Base-by-base conservation (phyloP, 2,888 invertebrate species). In the Cheilosia impressa region DNA sequence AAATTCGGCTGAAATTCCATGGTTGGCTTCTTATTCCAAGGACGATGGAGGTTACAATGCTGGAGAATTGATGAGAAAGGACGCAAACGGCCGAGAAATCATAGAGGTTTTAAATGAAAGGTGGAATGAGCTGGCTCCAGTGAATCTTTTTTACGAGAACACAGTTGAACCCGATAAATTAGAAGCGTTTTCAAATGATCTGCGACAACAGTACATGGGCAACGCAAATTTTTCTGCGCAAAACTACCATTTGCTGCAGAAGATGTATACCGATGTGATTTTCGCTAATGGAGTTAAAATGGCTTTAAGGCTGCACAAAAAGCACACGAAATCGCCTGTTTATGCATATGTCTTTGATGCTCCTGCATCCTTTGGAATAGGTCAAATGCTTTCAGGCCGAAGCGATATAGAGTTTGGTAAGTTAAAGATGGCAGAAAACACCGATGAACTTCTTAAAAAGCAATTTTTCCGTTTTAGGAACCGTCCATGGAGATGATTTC, bases 31-130 rank as follows among this genome's bases (percentile, higher is more conserved):
- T 2, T 93, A 95, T 62, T 94, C 95, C 0, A 93, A 94, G 24
- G 94, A 96, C 65, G 97, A 97, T 91, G 96, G 96, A 72, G 92
- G 96, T 22, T 96, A 95, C 88, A 96, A 96, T 34, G 95, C 94
- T 50, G 83, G 31, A 31, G 31, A 31, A 31, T 31, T 31, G 31
- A 31, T 31, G 31, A 31, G 2, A 9, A 31, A 31, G 2, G 31
- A 31, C 31, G 7, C 31, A 31, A 31, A 31, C 9, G 31, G 31
- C 9, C 31, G 31, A 31, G 91, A 92, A 2, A 88, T 93, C 10
- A 90, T 95, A 3, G 94, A 95, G 62, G 89, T 92, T 0, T 93
- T 93, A 41, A 96, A 95, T 94, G 93, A 94, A 13, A 91, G 93
- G 27, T 89, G 90, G 90, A 87, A 88, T 34, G 89, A 90, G 17